Evolutionary conservation across 2,888 invertebrate species (phyloP).

Genomic region (Teleogryllus oceanicus): DNA sequence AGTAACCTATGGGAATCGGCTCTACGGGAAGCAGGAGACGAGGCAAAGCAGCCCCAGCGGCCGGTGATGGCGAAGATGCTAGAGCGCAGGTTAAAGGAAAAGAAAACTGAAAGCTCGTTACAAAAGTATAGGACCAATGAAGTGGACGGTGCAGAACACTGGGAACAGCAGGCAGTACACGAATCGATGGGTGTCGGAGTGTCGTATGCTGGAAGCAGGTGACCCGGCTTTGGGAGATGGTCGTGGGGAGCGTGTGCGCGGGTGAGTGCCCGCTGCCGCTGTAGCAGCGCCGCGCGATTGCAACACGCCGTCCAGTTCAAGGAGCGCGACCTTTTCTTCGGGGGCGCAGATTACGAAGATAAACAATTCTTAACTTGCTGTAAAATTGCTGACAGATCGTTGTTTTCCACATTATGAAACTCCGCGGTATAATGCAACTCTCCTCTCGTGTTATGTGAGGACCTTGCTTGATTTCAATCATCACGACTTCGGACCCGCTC

Average conservation of each 20-base stretch:
- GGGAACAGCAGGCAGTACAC: too few relatives aligned
- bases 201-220: too few relatives aligned
- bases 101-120: too few relatives aligned
- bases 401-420: conserved; percentile 9
- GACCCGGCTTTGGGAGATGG: too few relatives aligned
- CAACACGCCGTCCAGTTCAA: conserved; percentile 7
- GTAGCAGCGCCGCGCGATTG: not conserved
- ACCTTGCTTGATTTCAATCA: conserved; percentile 1
- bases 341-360: conserved; percentile 10
- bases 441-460: not conserved
- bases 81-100: too few relatives aligned
- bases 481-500: not conserved
- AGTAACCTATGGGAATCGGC: too few relatives aligned
- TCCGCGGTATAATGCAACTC: not conserved
- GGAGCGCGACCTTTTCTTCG: not conserved
- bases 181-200: too few relatives aligned
- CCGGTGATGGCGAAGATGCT: too few relatives aligned
- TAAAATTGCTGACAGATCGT: conserved; percentile 18
- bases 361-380: conserved; percentile 18
- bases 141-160: too few relatives aligned
- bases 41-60: too few relatives aligned
- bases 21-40: too few relatives aligned
- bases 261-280: not conserved
- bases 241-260: not conserved
- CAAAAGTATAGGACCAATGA: too few relatives aligned